Conservation (phyloP, 1,140 invertebrate genomes). For the Halesus radiatus region DNA sequence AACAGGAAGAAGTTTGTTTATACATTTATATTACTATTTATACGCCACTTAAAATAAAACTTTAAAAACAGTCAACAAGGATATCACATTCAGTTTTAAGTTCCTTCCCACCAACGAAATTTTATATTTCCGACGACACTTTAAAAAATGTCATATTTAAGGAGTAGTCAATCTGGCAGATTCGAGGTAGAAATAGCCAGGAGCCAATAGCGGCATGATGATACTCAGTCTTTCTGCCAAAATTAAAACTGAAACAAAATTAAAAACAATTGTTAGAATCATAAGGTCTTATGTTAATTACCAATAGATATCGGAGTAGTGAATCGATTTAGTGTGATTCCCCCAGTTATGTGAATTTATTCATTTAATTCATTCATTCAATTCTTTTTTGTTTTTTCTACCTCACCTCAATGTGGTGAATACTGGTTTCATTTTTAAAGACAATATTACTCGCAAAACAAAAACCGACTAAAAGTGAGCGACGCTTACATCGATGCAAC, state of each 20-base stretch:
- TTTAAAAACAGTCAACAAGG: slow-evolving; percentile 29
- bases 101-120: slow-evolving; percentile 8
- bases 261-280: no score
- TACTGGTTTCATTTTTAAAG: no score
- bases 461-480: no score
- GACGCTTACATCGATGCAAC: no score
- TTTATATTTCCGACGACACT: background rate
- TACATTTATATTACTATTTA: background rate
- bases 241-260: background rate
- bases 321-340: no score
- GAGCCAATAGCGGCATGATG: background rate
- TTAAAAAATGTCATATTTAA: background rate
- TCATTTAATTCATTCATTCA: no score
- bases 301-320: no score
- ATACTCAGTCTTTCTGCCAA: background rate
- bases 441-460: no score
- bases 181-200: background rate
- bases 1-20: background rate
- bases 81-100: slow-evolving; percentile 27
- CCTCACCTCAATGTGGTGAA: no score
- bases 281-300: no score
- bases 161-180: background rate
- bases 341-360: no score
- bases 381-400: no score
- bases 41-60: slow-evolving; percentile 3